phyloP scores from a whole-genome alignment of 2,113 vertebrate genomes.

The Tamias sibiricus region DNA sequence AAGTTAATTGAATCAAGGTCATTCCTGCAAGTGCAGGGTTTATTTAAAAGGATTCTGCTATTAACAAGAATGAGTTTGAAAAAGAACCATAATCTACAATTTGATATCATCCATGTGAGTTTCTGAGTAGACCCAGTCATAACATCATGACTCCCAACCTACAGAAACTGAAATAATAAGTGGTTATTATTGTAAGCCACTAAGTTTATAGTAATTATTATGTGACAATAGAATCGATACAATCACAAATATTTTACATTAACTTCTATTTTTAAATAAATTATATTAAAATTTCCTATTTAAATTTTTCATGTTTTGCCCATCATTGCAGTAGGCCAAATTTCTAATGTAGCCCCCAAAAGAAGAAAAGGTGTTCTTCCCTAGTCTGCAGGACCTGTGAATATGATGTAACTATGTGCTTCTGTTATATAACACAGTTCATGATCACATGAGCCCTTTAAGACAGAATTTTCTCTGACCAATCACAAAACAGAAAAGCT shows the following conservation, averaged over 20 bases:
- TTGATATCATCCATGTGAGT: not conserved
- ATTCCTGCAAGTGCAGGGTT: not conserved
- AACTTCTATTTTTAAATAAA: not conserved
- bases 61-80: not conserved
- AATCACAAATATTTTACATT: not conserved
- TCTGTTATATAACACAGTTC: not conserved
- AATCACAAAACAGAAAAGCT: not conserved
- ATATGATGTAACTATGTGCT: not conserved
- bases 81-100: not conserved
- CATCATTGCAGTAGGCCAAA: not conserved
- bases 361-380: not conserved
- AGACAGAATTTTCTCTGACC: not conserved
- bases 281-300: not conserved
- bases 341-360: not conserved
- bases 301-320: not conserved
- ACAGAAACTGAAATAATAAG: not conserved
- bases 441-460: not conserved
- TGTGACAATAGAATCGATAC: not conserved
- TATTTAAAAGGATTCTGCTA: not conserved
- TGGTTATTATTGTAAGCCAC: not conserved
- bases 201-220: constrained; percentile 4
- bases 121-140: not conserved
- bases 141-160: not conserved
- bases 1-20: not conserved
- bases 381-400: not conserved